Evolutionary conservation across 2,888 invertebrate species (phyloP).

Genomic region (Cylloceria caligata): DNA sequence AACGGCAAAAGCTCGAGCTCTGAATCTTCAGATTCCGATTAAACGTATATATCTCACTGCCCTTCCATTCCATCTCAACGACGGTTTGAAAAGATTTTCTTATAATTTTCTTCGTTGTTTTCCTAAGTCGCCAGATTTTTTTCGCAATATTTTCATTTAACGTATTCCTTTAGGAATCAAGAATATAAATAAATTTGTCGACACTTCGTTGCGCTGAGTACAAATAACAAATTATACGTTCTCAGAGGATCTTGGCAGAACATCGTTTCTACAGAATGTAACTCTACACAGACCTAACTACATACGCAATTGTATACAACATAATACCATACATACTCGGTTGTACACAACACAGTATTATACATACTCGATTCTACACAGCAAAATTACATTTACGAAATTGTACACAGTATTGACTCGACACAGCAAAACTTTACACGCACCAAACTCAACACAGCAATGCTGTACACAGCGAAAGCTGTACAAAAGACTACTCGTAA

Average conservation of each 20-base stretch:
- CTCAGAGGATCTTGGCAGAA: constrained; percentile 18
- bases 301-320: no score
- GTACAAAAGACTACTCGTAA: no score
- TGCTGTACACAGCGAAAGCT: no score
- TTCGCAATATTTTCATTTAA: constrained; percentile 1
- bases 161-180: constrained; percentile 4
- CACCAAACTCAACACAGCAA: no score
- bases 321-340: no score
- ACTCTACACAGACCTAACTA: no score
- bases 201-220: constrained; percentile 9
- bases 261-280: no score
- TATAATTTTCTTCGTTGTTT: not conserved
- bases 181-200: constrained; percentile 45
- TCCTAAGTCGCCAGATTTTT: not conserved
- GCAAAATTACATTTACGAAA: no score
- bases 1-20: constrained; percentile 70
- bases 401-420: no score
- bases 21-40: constrained; percentile 75
- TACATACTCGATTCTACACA: no score
- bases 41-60: constrained; percentile 52
- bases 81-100: not conserved
- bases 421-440: no score
- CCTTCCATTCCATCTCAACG: not conserved
- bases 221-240: constrained; percentile 30
- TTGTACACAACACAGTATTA: no score